These are phyloP conservation scores for Scytalopus superciliaris DNA, from an alignment of 2,113 vertebrate genomes.

Conservation along the genomic window DNA sequence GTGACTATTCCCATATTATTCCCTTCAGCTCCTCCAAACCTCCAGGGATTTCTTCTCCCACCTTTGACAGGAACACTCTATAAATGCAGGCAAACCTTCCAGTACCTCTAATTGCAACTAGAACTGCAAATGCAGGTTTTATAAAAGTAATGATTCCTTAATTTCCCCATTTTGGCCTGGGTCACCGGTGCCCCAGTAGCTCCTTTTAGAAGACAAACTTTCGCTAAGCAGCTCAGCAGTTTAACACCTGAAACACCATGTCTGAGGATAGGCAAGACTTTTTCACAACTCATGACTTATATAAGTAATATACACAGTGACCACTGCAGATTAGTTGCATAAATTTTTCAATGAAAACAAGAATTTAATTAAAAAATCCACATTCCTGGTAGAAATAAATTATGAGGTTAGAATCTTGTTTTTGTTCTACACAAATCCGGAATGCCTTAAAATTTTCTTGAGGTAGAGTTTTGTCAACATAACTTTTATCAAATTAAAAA, in stretches of 20 bases:
- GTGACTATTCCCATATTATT: neutral
- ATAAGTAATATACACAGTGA: neutral
- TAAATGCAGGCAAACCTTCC: neutral
- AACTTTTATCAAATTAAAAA: neutral
- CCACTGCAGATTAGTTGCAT: neutral
- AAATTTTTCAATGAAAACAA: neutral
- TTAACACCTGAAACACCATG: neutral
- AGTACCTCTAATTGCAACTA: neutral
- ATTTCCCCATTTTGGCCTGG: neutral
- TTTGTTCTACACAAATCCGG: neutral
- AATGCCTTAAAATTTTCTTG: neutral
- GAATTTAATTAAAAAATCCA: neutral
- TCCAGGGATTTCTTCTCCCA: neutral
- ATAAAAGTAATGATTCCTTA: neutral
- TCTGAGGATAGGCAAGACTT: neutral
- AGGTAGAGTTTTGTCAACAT: neutral
- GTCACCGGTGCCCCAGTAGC: neutral
- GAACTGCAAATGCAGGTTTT: neutral
- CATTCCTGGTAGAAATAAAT: fast-evolving
- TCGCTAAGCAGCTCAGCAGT: neutral
- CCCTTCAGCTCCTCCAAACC: neutral
- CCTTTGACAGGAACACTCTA: fast-evolving
- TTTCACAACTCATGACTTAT: neutral
- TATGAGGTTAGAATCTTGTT: neutral
- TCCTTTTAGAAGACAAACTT: neutral